phyloP scores from a whole-genome alignment of 2,888 invertebrate species.

The Diloba caeruleocephala region DNA sequence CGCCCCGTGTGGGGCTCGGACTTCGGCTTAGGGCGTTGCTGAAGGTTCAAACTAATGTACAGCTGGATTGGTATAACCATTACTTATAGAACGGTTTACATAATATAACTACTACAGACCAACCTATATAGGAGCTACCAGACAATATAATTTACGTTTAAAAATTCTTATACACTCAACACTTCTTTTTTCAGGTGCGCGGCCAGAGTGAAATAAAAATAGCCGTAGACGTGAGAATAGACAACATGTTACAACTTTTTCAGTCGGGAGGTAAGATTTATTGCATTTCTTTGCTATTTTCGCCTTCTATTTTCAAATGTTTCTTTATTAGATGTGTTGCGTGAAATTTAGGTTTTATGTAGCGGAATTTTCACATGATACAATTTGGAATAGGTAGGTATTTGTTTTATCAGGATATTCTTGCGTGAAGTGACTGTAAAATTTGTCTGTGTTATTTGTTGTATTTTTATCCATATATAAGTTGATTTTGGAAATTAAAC shows the following conservation, averaged over 20 bases:
- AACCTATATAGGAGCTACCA: neutral
- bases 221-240: conserved; percentile 63
- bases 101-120: too few species aligned
- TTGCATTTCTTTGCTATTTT: conserved; percentile 30
- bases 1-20: too few species aligned
- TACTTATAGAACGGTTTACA: too few species aligned
- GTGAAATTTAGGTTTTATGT: conserved; percentile 50
- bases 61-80: too few species aligned
- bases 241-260: conserved; percentile 61
- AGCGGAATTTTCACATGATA: conserved; percentile 51
- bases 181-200: conserved; percentile 70
- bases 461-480: too few species aligned
- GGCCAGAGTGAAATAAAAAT: conserved; percentile 64
- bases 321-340: conserved; percentile 42
- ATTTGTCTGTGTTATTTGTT: too few species aligned
- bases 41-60: too few species aligned
- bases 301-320: conserved; percentile 3
- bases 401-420: neutral
- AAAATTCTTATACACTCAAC: conserved; percentile 16
- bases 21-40: too few species aligned
- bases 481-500: too few species aligned
- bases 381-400: conserved; percentile 26
- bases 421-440: too few species aligned
- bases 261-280: conserved; percentile 68
- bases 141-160: neutral